These are phyloP conservation scores for Conistra vaccinii DNA, from an alignment of 2,888 invertebrate genomes.

Conservation along the genomic window DNA sequence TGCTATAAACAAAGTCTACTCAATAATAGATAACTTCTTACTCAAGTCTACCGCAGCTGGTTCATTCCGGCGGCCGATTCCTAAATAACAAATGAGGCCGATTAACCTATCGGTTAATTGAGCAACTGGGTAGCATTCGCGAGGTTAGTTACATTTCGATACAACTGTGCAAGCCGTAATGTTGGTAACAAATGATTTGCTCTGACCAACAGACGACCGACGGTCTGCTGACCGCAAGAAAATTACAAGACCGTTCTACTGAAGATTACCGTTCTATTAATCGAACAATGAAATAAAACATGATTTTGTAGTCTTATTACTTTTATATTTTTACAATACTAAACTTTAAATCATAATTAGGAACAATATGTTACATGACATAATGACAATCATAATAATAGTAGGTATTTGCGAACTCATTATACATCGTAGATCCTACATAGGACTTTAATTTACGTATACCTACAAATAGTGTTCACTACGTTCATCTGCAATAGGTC, in stretches of 20 bases:
- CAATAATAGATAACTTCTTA: slow-evolving; percentile 9
- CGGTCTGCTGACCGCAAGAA: neutral
- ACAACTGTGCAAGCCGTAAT: slow-evolving; percentile 26
- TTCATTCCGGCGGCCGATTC: slow-evolving; percentile 27
- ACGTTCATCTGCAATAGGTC: neutral
- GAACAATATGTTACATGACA: neutral
- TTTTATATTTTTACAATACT: neutral
- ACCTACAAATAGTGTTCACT: neutral
- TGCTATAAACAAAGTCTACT: neutral
- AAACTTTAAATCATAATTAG: neutral
- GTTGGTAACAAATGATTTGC: slow-evolving; percentile 20
- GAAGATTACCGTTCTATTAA: neutral
- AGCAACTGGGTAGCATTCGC: slow-evolving; percentile 41
- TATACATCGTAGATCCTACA: neutral
- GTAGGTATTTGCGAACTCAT: neutral
- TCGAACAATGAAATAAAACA: neutral
- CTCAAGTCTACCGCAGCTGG: slow-evolving; percentile 18
- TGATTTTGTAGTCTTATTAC: neutral
- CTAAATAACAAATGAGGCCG: slow-evolving; percentile 52
- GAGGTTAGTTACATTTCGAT: slow-evolving; percentile 32
- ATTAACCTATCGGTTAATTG: slow-evolving; percentile 51
- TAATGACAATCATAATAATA: neutral
- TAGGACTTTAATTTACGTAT: neutral
- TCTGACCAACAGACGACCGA: neutral
- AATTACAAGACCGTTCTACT: slow-evolving; percentile 6